phyloP scores from a whole-genome alignment of 2,113 vertebrate genomes.

The Egretta garzetta region DNA sequence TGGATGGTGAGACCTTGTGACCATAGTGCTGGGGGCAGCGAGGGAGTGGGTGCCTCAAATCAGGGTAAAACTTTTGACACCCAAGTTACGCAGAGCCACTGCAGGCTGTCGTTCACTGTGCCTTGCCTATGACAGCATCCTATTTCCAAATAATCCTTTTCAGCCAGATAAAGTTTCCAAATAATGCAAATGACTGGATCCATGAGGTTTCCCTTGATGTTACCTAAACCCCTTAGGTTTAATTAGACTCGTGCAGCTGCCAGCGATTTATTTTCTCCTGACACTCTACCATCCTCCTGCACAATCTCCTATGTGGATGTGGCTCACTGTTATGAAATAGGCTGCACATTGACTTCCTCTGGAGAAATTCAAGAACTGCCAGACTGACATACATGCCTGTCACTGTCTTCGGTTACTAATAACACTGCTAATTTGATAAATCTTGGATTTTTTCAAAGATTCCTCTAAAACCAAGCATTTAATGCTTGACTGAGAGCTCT shows the following conservation, averaged over 20 bases:
- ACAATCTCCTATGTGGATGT: neutral
- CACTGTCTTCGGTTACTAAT: neutral
- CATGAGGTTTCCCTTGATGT: neutral
- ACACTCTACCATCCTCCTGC: neutral
- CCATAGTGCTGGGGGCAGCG: neutral
- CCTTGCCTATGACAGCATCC: neutral
- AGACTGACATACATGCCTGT: neutral
- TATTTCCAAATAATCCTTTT: neutral
- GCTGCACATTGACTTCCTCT: neutral
- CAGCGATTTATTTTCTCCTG: neutral
- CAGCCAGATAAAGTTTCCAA: neutral
- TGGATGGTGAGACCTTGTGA: neutral
- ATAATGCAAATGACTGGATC: neutral
- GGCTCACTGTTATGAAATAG: neutral
- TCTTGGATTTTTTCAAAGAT: neutral
- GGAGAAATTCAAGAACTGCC: neutral
- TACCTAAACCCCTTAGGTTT: neutral
- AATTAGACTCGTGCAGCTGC: neutral
- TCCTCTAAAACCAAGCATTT: neutral
- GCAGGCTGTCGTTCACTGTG: neutral
- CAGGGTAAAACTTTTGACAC: neutral
- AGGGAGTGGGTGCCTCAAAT: neutral
- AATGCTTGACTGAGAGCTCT: neutral
- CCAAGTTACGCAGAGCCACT: neutral
- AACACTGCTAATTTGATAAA: neutral